phyloP scores from a whole-genome alignment of 2,888 invertebrate species.

The Noctua janthe region DNA sequence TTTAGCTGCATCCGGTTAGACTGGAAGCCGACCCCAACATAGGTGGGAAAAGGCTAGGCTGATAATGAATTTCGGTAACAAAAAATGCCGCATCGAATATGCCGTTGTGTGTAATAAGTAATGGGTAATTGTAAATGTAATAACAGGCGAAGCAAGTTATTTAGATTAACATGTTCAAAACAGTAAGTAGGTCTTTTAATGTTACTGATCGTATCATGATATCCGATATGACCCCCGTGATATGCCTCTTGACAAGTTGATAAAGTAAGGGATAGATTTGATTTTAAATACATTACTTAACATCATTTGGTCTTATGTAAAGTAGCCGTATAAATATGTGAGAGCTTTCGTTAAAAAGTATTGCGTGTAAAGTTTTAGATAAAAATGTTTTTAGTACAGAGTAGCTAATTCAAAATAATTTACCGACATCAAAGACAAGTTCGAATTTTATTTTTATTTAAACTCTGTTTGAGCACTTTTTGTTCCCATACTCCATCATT shows the following conservation, averaged over 20 bases:
- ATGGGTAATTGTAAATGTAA: not conserved
- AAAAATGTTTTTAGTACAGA: not conserved
- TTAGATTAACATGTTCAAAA: constrained; percentile 5
- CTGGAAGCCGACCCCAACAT: not conserved
- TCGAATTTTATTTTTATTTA: not conserved
- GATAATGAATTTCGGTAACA: not conserved
- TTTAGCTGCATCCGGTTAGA: not conserved
- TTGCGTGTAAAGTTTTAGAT: not conserved
- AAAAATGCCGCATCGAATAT: not conserved
- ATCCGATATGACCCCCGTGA: not conserved
- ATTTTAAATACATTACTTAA: not conserved
- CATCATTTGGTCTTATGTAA: not conserved
- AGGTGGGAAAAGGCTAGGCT: not conserved
- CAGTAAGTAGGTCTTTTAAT: not conserved
- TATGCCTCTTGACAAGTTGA: not conserved
- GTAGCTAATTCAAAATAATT: not conserved
- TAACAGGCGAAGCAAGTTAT: not conserved
- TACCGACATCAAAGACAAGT: not conserved
- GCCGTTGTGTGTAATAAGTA: not conserved
- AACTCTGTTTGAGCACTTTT: not conserved
- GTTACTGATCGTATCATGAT: constrained; percentile 1
- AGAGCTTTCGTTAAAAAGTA: not conserved
- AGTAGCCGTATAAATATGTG: not conserved
- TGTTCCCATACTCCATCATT: not conserved
- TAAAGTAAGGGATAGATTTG: not conserved